Evolutionary conservation across 2,797 vertebrate species (phyloP).

Genomic region (Tragopan temminckii): DNA sequence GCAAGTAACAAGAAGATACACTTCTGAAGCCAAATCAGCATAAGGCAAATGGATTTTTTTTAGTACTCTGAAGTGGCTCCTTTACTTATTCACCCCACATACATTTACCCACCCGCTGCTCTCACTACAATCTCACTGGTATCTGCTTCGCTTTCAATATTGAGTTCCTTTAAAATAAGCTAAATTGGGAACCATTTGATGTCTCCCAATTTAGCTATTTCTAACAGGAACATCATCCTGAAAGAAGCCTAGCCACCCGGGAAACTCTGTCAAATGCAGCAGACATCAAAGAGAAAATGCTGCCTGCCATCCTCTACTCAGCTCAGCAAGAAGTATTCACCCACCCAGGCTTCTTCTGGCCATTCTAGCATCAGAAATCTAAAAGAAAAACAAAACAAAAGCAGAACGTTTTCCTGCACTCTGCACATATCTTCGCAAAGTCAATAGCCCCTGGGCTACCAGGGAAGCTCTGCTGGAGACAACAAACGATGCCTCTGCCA

Average conservation of each 20-base stretch:
- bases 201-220: conserved; percentile 26
- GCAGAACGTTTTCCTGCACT: not conserved
- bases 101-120: conserved; percentile 11
- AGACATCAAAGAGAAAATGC: conserved; percentile 42
- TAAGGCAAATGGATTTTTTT: not conserved
- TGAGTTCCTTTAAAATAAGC: conserved; percentile 50
- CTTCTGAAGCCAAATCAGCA: not conserved
- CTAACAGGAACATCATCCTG: conserved; percentile 39
- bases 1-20: not conserved
- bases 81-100: not conserved
- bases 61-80: not conserved
- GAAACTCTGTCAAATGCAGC: conserved; percentile 49
- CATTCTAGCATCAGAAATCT: not conserved
- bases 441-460: not conserved
- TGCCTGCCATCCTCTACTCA: conserved; percentile 7
- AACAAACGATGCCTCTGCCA: not conserved
- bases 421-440: not conserved
- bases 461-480: not conserved
- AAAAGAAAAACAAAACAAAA: not conserved
- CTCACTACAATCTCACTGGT: not conserved
- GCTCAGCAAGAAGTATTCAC: not conserved
- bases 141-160: conserved; percentile 43
- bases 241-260: not conserved
- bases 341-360: not conserved
- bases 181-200: conserved; percentile 57